These are phyloP conservation scores for Entelurus aequoreus DNA, from an alignment of 2,113 vertebrate species.

Conservation along the genomic window DNA sequence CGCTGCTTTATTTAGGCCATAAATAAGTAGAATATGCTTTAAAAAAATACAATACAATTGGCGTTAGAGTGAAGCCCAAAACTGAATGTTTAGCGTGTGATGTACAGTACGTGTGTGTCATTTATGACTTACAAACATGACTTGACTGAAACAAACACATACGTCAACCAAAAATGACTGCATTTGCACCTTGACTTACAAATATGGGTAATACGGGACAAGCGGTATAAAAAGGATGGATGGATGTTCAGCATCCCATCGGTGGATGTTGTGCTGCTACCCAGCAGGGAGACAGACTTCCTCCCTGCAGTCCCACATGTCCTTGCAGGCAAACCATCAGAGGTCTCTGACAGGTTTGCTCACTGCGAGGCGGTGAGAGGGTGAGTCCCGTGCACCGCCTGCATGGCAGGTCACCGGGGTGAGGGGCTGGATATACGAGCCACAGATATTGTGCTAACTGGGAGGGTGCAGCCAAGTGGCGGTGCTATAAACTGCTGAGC, in stretches of 20 bases:
- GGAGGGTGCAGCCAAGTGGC: constrained; percentile 23
- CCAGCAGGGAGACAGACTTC: constrained; percentile 1
- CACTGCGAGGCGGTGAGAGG: neutral
- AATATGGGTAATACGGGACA: no score
- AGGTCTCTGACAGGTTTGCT: neutral
- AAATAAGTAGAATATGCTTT: no score
- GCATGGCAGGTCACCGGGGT: constrained; percentile 29
- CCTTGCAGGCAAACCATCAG: constrained; percentile 5
- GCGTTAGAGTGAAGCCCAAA: no score
- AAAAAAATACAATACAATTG: no score
- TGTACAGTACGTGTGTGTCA: no score
- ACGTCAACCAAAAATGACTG: no score
- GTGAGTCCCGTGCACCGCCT: constrained; percentile 1
- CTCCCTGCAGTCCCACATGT: constrained; percentile 1
- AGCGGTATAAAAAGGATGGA: no score
- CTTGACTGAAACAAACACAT: no score
- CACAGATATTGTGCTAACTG: constrained; percentile 23
- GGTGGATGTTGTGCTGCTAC: neutral
- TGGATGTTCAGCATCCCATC: neutral
- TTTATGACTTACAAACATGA: no score
- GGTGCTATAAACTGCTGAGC: constrained; percentile 43
- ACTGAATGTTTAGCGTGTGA: no score
- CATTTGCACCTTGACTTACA: neutral
- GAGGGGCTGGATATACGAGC: constrained; percentile 32
- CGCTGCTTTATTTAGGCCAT: no score